These are phyloP conservation scores for Ploceus nigricollis DNA, from an alignment of 2,113 vertebrate species.

Conservation along the genomic window DNA sequence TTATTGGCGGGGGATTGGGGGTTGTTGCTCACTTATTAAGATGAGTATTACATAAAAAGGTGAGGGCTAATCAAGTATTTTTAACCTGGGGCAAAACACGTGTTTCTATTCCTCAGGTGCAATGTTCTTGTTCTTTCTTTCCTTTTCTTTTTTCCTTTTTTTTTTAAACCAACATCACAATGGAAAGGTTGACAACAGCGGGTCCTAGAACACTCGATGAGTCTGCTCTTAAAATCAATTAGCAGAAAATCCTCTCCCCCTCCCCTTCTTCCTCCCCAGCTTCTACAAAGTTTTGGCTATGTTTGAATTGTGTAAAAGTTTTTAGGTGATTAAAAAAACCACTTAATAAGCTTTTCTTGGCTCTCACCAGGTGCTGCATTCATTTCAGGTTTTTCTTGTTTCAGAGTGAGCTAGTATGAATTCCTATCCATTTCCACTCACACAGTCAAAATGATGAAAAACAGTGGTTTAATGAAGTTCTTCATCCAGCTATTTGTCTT, in stretches of 20 bases:
- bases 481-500: not conserved
- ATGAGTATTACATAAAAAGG: not conserved
- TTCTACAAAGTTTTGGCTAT: not conserved
- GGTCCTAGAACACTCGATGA: not conserved
- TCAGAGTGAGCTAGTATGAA: not conserved
- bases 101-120: not conserved
- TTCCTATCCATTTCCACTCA: not conserved
- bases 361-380: not conserved
- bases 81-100: not conserved
- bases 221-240: not conserved
- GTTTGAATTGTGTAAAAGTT: not conserved
- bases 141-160: rapidly evolving
- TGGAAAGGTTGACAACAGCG: not conserved
- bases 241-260: not conserved
- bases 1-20: not conserved
- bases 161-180: not conserved
- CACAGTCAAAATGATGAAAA: not conserved
- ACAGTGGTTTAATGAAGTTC: not conserved
- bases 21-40: not conserved
- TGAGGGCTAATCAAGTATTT: not conserved
- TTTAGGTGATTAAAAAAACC: not conserved
- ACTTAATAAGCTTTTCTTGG: not conserved
- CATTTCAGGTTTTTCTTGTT: not conserved
- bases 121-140: not conserved
- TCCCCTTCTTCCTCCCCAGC: too few relatives aligned